Conservation (phyloP, 2,888 invertebrate species). For the Diogma glabrata region DNA sequence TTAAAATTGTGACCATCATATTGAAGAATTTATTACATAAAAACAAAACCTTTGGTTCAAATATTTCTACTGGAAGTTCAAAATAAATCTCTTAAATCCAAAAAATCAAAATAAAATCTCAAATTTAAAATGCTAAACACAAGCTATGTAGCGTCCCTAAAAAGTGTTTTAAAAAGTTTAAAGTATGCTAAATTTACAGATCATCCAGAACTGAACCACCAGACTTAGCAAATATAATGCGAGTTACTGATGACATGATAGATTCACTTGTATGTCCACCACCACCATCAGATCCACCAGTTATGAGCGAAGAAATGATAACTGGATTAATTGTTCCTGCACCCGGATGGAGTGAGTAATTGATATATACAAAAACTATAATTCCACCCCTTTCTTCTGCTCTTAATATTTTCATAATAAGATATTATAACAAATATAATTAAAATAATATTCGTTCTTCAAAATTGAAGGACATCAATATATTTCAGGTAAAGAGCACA, state of each 20-base stretch:
- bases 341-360: conserved; percentile 81
- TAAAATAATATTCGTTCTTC: not conserved
- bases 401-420: not conserved
- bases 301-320: conserved; percentile 92
- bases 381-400: not conserved
- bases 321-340: conserved; percentile 94
- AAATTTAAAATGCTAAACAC: no score
- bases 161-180: no score
- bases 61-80: no score
- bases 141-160: no score
- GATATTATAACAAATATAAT: no score
- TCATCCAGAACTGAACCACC: conserved; percentile 75
- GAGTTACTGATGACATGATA: conserved; percentile 91
- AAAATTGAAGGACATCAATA: conserved; percentile 7
- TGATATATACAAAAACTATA: not conserved
- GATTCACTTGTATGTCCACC: conserved; percentile 93
- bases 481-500: conserved; percentile 56
- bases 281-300: conserved; percentile 86
- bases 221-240: conserved; percentile 61
- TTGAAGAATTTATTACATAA: no score
- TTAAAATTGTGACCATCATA: no score
- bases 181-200: no score
- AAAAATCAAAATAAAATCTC: no score
- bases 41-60: no score
- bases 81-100: no score